phyloP scores from a whole-genome alignment of 1,140 invertebrate species.

The Phymastichus coffea region DNA sequence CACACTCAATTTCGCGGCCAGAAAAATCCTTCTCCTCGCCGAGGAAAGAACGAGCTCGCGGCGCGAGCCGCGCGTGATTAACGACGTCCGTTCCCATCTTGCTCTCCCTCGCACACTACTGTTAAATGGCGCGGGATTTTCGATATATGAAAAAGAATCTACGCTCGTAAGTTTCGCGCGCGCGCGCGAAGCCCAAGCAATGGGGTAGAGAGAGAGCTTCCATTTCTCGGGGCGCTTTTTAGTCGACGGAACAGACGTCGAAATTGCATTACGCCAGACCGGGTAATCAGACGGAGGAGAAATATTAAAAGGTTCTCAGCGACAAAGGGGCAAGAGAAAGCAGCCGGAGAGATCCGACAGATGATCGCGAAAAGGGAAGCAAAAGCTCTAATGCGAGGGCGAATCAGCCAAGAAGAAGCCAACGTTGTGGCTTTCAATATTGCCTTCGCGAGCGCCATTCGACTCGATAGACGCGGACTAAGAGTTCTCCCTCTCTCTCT shows the following conservation, averaged over 20 bases:
- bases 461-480: no score
- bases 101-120: no score
- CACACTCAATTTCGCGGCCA: no score
- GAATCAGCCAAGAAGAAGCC: background rate
- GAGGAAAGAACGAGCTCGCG: no score
- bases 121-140: no score
- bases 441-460: background rate
- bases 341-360: background rate
- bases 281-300: conserved; percentile 1
- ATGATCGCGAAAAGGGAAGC: background rate
- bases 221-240: background rate
- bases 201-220: no score
- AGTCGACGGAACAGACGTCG: background rate
- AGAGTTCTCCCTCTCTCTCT: no score
- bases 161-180: background rate
- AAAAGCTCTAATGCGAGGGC: background rate
- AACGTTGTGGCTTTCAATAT: conserved; percentile 5
- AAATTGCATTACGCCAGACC: background rate
- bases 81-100: no score
- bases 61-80: no score
- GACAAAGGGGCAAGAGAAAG: background rate
- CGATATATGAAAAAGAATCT: background rate
- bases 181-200: no score
- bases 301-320: conserved; percentile 14
- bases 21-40: no score